A percentile compares a stretch with the other conserved stretches of the same genome.
phyloP scores from a whole-genome alignment of 2,888 invertebrate species.

The Seladonia tumulorum region DNA sequence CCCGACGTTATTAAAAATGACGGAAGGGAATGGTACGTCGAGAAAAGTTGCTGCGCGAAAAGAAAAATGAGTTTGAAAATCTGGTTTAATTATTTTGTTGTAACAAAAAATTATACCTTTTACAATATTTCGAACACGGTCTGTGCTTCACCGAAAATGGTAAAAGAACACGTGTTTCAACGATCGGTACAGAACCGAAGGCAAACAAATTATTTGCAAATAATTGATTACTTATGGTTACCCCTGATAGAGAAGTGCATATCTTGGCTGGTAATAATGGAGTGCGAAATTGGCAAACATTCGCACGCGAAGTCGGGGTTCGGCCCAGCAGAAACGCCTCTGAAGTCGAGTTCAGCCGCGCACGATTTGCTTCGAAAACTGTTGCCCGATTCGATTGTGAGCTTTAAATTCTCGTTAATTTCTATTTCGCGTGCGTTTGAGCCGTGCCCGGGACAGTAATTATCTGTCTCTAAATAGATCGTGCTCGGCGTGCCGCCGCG shows the following conservation, averaged over 20 bases:
- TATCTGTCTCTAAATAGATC: conserved; percentile 38
- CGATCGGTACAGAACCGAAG: too few species aligned
- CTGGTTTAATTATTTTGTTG: neutral
- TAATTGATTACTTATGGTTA: too few species aligned
- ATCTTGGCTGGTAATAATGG: neutral
- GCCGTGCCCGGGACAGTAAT: conserved; percentile 34
- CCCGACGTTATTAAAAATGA: neutral
- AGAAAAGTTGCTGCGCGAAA: neutral
- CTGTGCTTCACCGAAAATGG: too few species aligned
- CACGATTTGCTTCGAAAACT: conserved; percentile 39
- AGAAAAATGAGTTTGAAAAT: neutral
- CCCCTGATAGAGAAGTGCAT: neutral
- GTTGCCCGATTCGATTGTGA: conserved; percentile 45
- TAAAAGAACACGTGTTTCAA: too few species aligned
- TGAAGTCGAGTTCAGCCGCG: neutral
- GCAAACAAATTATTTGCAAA: too few species aligned
- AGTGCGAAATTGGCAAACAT: neutral
- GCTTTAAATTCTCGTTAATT: conserved; percentile 50
- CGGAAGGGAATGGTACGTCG: too few species aligned
- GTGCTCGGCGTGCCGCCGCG: conserved; percentile 1
- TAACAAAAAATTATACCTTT: too few species aligned
- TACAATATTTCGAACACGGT: too few species aligned
- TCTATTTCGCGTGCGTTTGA: conserved; percentile 38
- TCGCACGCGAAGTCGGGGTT: neutral
- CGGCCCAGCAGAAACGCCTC: neutral